Evolutionary conservation across 1,140 invertebrate genomes (phyloP), one percentile per base, ranked within the genome.

Genomic region (Oreohelix idahoensis): DNA sequence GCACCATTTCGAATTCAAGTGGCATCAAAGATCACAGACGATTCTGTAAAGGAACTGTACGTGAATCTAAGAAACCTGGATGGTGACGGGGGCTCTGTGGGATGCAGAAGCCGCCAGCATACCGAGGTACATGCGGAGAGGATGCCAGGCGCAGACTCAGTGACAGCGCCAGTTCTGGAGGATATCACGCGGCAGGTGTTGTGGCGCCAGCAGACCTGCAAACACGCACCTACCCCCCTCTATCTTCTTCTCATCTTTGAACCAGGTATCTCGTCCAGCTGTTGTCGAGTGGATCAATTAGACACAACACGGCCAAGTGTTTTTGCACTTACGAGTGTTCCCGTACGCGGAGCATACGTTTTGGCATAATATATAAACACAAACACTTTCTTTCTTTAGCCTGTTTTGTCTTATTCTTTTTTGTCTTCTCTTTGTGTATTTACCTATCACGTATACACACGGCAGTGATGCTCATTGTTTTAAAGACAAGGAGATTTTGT

Each of bases 231-330:
- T 79, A 38, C 38, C 32, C 51, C 58, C 51, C 36, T 26, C 63
- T 79, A 38, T 79, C 58, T 0, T 26, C 58, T 79, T 69, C 58
- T 79, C 77, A 66, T 79, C 77, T 79, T 79, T 32, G 26, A 42
- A 39, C 51, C 75, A 23, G 29, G 36, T 77, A 35, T 51, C 75
- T 32, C 17, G 1, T 51, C 20, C 75, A 42, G 42, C 75, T 77
- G 71, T 73, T 73, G 11, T 32, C 36, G 0, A 26, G 38, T 45
- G 71, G 36, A 73, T 38, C 74, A 76, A 45, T 76, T 51, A 76
- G 45, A 76, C 74, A 45, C 74, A 76, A 49, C 74, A 76, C 23
- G 45, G 38, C 45, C 71, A 26, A 45, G 17, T 45, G 36, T 39
- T 39, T 73, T 42, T 73, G n/a, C 42, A 76, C 74, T 53, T 45